phyloP scores from a whole-genome alignment of 1,140 invertebrate species.

The Drosophila repleta region DNA sequence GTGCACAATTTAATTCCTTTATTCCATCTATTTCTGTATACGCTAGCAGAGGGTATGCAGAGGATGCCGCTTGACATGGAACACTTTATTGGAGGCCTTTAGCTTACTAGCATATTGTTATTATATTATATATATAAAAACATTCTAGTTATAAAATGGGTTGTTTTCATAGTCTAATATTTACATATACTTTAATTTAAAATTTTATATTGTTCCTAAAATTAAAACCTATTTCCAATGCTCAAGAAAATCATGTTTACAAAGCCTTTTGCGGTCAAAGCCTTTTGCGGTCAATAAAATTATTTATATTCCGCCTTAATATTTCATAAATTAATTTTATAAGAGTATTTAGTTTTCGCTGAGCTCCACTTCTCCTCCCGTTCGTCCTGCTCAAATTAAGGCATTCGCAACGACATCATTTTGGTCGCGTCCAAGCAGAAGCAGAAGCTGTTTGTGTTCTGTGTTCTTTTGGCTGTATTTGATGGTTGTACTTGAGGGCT shows the following conservation, averaged over 20 bases:
- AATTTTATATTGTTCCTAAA: no score
- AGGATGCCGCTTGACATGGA: neutral
- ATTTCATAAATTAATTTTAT: neutral
- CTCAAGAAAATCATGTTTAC: no score
- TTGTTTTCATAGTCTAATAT: no score
- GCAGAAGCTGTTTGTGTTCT: constrained; percentile 52
- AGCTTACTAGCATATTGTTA: no score
- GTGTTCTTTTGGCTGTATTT: constrained; percentile 20
- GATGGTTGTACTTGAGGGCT: constrained; percentile 42
- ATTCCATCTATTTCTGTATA: constrained; percentile 38
- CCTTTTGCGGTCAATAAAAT: no score
- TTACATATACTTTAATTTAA: no score
- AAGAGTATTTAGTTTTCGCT: neutral
- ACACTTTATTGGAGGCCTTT: neutral
- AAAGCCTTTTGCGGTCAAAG: no score
- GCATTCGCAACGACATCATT: constrained; percentile 23
- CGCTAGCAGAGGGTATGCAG: constrained; percentile 23
- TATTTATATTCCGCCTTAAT: neutral
- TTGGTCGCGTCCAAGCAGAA: constrained; percentile 35
- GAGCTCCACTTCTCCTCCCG: no score
- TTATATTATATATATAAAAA: no score
- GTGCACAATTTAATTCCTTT: constrained; percentile 74
- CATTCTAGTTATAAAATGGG: no score
- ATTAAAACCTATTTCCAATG: no score
- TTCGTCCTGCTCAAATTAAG: constrained; percentile 21